Evolutionary conservation across 2,113 vertebrate genomes (phyloP), one percentile per base, ranked within the genome.

Genomic region (Lycaon pictus): DNA sequence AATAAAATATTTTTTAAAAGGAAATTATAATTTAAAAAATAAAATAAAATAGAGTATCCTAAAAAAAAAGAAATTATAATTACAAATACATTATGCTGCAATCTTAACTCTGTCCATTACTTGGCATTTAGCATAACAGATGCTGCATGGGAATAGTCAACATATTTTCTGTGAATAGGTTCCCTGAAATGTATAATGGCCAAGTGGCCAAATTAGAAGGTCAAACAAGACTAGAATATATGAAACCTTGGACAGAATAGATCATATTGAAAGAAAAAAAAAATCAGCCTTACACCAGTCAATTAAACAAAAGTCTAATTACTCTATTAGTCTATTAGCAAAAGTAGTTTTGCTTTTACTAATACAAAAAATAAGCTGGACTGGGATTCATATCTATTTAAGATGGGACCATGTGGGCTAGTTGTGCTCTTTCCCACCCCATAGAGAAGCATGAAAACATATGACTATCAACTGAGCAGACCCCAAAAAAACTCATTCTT

Each of bases 131-230:
- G 55, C 71, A 51, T 58, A 94, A 65, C 37, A 86, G 63, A 67
- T 60, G 16, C 48, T 58, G 22, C 13, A 16, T 20, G 27, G 23
- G 12, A 17, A 67, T 13, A 95, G 7, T 43, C 51, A 87, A 63
- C 2, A 10, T 37, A 43, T 76, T 88, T 92, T 74, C 90, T 37
- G 55, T 55, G 71, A 93, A 4, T 11, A 10, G 55, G 63, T 77
- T 85, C 60, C 43, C 65, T 82, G 58, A 53, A 13, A 81, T 16
- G 20, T 11, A 74, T 5, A 87, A 83, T 76, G 58, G 51, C 35
- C 88, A 96, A 95, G 48, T 2, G 81, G 51, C 13, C 79, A 95
- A 93, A 83, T 2, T 29, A 48, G 29, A 97, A 93, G 79, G 10
- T 87, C 76, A 95, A 77, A 76, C n/a, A 92, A 67, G 65, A 48